Evolutionary conservation across 2,888 invertebrate species (phyloP).

Genomic region (Strigamia maritima): DNA sequence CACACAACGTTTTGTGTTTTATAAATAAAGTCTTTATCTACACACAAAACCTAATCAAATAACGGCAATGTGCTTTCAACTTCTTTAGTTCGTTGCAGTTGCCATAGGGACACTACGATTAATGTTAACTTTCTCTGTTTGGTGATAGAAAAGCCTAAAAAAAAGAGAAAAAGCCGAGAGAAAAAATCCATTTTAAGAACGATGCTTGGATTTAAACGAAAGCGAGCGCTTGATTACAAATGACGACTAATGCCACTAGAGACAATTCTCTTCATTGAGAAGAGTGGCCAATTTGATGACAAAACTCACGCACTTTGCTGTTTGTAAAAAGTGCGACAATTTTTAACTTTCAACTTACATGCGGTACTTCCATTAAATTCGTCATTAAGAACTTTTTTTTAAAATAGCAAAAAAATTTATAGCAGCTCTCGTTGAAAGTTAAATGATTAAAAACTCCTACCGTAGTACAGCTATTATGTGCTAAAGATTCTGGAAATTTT

Average conservation of each 20-base stretch:
- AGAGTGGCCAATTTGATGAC: constrained; percentile 34
- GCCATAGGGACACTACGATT: constrained; percentile 19
- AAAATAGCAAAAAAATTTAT: neutral
- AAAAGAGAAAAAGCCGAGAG: neutral
- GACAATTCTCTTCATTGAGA: constrained; percentile 27
- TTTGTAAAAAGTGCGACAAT: constrained; percentile 13
- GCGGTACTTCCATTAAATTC: neutral
- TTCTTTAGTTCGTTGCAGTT: constrained; percentile 11
- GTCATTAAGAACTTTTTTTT: neutral
- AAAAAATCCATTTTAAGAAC: constrained; percentile 24
- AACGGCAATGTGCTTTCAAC: constrained; percentile 28
- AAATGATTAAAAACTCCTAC: neutral
- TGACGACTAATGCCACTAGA: constrained; percentile 30
- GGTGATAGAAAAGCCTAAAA: constrained; percentile 15
- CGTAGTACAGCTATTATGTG: neutral
- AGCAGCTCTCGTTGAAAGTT: neutral
- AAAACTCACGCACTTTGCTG: neutral
- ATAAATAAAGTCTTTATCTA: constrained; percentile 32
- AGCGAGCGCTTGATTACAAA: constrained; percentile 30
- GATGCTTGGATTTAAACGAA: constrained; percentile 29
- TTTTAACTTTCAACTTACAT: constrained; percentile 27
- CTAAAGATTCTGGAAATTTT: neutral
- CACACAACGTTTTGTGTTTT: constrained; percentile 4
- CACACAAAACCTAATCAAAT: constrained; percentile 32
- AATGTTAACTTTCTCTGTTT: constrained; percentile 26